Evolutionary conservation across 1,140 invertebrate species (phyloP).

Genomic region (Colletes gigas): DNA sequence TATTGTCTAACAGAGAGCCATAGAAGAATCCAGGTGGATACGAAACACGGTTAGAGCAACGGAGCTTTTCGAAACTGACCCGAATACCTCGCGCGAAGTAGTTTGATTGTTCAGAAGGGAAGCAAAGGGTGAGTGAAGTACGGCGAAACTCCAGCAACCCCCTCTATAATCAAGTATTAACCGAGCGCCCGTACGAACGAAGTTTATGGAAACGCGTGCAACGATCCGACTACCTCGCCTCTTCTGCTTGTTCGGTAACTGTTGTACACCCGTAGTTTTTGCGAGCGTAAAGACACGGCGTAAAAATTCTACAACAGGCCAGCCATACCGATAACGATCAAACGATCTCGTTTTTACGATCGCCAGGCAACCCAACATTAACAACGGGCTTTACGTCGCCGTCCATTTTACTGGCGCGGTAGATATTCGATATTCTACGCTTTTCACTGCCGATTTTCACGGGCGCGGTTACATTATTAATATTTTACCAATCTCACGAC

Average conservation of each 20-base stretch:
- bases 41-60: background rate
- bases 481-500: too few relatives aligned
- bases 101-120: conserved; percentile 20
- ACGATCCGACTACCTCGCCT: background rate
- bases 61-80: background rate
- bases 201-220: conserved; percentile 30
- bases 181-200: conserved; percentile 1
- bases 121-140: conserved; percentile 5
- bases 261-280: conserved; percentile 4
- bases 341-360: conserved; percentile 21
- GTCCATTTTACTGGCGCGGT: background rate
- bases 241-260: conserved; percentile 17
- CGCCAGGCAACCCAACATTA: background rate
- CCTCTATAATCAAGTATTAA: conserved; percentile 25
- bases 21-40: conserved; percentile 3
- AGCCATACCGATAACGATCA: conserved; percentile 21
- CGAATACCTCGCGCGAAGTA: conserved; percentile 2
- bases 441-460: conserved; percentile 1
- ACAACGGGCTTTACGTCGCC: conserved; percentile 9
- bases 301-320: conserved; percentile 19
- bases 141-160: conserved; percentile 9
- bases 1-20: background rate
- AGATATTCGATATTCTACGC: background rate
- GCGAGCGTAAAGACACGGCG: conserved; percentile 14
- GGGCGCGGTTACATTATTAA: background rate